These are phyloP conservation scores for Anolis apletophallus DNA, from an alignment of 2,797 vertebrate species.

Conservation along the genomic window DNA sequence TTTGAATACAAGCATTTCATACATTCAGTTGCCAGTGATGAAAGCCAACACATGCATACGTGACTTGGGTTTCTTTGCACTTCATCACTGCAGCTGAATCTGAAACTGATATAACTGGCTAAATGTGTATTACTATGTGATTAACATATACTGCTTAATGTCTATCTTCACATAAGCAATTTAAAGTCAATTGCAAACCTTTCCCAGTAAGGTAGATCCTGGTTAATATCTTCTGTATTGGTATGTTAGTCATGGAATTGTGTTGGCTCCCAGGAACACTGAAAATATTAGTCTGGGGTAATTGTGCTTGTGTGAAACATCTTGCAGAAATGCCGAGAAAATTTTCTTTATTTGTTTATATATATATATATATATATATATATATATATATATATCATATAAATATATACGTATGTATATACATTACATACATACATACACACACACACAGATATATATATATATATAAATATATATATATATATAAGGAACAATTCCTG, in stretches of 20 bases:
- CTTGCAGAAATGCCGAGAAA: background rate
- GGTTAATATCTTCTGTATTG: background rate
- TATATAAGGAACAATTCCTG: background rate
- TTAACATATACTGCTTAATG: background rate
- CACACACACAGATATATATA: too few species aligned
- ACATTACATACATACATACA: too few species aligned
- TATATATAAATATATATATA: too few species aligned
- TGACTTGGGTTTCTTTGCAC: background rate
- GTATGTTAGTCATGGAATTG: background rate
- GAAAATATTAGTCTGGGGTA: background rate
- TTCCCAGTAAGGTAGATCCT: background rate
- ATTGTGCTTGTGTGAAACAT: background rate
- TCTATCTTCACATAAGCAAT: background rate
- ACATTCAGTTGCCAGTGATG: background rate
- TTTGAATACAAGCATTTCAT: background rate
- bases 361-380: too few species aligned
- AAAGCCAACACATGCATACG: background rate
- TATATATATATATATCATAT: too few species aligned
- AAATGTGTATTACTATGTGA: too few species aligned
- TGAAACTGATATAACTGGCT: background rate
- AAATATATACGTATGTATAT: too few species aligned
- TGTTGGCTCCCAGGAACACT: background rate
- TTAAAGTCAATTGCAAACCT: background rate
- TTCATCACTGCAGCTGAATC: background rate
- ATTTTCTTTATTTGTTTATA: background rate